A percentile compares a stretch with the other conserved stretches of the same genome.
phyloP scores from a whole-genome alignment of 2,888 invertebrate species.

The Epicampocera succincta region DNA sequence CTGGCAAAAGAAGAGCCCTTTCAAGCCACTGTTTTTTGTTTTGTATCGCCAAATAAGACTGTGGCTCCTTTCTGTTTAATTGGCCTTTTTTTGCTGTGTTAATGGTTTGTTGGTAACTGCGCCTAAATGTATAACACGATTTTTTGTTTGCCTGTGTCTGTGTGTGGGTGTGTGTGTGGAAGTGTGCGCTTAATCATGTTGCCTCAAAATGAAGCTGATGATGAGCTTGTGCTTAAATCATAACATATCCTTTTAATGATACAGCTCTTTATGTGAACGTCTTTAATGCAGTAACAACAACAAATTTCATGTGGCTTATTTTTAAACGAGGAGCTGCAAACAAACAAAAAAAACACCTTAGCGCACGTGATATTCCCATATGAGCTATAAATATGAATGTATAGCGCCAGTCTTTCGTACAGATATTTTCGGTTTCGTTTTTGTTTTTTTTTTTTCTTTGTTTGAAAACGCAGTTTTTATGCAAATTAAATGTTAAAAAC shows the following conservation, averaged over 20 bases:
- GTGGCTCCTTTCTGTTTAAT: slow-evolving; percentile 26
- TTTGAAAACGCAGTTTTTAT: slow-evolving; percentile 69
- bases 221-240: slow-evolving; percentile 71
- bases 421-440: slow-evolving; percentile 3
- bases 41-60: slow-evolving; percentile 6
- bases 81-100: slow-evolving; percentile 4
- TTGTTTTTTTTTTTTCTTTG: slow-evolving; percentile 21
- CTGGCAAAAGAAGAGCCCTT: neutral
- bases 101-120: slow-evolving; percentile 42
- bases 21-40: slow-evolving; percentile 48
- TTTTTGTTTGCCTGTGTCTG: neutral
- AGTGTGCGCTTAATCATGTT: slow-evolving; percentile 14
- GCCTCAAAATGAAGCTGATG: slow-evolving; percentile 57
- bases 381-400: slow-evolving; percentile 68
- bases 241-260: slow-evolving; percentile 72
- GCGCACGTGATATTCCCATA: slow-evolving; percentile 62
- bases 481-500: slow-evolving; percentile 70
- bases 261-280: slow-evolving; percentile 44
- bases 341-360: slow-evolving; percentile 30
- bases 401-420: slow-evolving; percentile 10
- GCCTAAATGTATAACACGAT: slow-evolving; percentile 47
- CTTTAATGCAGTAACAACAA: slow-evolving; percentile 39
- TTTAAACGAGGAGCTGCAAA: slow-evolving; percentile 46
- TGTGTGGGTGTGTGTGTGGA: slow-evolving; percentile 2
- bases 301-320: slow-evolving; percentile 35